phyloP scores from a whole-genome alignment of 2,888 invertebrate genomes.

The Aphidoletes aphidimyza region DNA sequence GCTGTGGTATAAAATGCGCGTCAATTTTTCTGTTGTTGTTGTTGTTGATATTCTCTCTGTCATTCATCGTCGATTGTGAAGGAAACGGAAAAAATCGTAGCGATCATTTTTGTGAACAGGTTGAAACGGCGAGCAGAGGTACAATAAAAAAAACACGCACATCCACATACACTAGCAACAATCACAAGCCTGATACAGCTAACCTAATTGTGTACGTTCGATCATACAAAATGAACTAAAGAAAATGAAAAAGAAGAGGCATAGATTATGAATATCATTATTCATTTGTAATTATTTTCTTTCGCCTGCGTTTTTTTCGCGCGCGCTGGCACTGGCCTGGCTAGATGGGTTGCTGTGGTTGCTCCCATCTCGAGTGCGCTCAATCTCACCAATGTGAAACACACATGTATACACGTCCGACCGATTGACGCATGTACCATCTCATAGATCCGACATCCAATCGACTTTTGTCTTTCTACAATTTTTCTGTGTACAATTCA shows the following conservation, averaged over 20 bases:
- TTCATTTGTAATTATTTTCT: conserved; percentile 49
- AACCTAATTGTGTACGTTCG: conserved; percentile 42
- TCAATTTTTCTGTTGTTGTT: not conserved
- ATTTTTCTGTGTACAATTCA: not conserved
- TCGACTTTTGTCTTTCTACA: conserved; percentile 5
- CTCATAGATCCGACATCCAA: not conserved
- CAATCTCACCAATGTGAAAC: not conserved
- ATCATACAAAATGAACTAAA: conserved; percentile 31
- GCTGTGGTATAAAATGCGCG: not conserved
- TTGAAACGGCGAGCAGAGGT: not conserved
- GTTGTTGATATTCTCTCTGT: not conserved
- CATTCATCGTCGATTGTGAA: not conserved
- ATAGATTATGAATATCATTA: conserved; percentile 51
- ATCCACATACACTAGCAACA: not conserved
- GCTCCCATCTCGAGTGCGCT: not conserved
- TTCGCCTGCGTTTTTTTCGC: not conserved
- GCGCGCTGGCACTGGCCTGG: too few relatives aligned
- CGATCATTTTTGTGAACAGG: conserved; percentile 43
- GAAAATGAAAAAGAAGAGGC: conserved; percentile 44
- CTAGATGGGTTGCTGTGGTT: too few relatives aligned
- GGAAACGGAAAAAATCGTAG: conserved; percentile 21
- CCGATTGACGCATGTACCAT: conserved; percentile 14
- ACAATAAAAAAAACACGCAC: not conserved
- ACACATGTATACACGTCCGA: conserved; percentile 1
- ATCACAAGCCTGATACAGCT: not conserved